Base-by-base conservation (phyloP, 2,888 invertebrate species). In the Lobophora halterata region DNA sequence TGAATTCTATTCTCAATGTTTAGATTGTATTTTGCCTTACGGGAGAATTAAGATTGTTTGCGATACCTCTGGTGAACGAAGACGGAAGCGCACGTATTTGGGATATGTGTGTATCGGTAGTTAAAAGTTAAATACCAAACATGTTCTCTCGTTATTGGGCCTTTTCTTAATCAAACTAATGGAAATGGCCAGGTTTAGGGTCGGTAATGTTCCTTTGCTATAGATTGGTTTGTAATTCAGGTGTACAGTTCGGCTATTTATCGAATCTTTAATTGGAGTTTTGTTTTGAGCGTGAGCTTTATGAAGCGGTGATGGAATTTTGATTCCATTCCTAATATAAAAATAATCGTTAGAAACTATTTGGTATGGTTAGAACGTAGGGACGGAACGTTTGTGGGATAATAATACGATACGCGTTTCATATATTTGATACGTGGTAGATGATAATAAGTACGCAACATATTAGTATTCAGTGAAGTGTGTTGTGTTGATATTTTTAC, bases 81-180 rank as follows among this genome's bases (percentile, higher is more conserved):
- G 60, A 69, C 60, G 66, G 70, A 69, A 70, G 71, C 69, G 52
- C 63, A 72, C 64, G 66, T 49, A 53, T 37, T 42, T 31, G 46
- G 58, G 59, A 63, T 70, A 61, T 71, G 65, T 69, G 62, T 65
- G 61, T 59, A 67, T 66, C 60, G 66, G 68, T 72, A 76, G 78
- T 81, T 79, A 81, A 80, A 81, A 80, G 80, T 82, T 80, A 79
- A 83, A 80, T 78, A 79, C 74, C 75, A 68, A 70, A 46, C 71
- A 71, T 68, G 68, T 66, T 61, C 50, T 60, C 61, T 59, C 61
- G 61, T 59, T 58, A 71, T 72, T 61, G 71, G 74, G 71, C 73
- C 70, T 78, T 71, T 79, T 71, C 71, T 74, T 79, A 80, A 81
- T 81, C 79, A 79, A 73, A 67, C 65, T 81, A 79, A 82, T 80